Percentiles rank a stretch among this genome's conserved stretches.
Evolutionary conservation across 2,797 vertebrate genomes (phyloP).

Genomic region (Remorina albescens): DNA sequence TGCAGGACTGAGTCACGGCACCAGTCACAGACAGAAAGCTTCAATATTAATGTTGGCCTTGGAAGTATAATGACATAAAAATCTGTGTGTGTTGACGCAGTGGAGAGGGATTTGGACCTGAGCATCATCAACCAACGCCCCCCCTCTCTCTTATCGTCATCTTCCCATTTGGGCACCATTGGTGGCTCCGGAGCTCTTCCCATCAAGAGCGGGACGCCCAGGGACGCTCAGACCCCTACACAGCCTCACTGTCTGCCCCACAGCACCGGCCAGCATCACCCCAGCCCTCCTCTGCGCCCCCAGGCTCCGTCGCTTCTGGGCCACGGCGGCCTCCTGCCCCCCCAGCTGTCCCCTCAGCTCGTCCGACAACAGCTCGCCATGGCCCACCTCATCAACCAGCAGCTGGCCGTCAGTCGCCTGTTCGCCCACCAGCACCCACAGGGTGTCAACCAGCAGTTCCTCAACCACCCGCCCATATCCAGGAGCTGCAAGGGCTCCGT

Average conservation of each 20-base stretch:
- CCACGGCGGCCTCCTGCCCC: conserved; percentile 89
- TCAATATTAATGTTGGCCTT: too few species aligned
- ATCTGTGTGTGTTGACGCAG: conserved; percentile 71
- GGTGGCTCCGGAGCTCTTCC: conserved; percentile 72
- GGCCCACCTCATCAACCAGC: conserved; percentile 98
- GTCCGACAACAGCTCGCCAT: conserved; percentile 96
- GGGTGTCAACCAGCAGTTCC: conserved; percentile 86
- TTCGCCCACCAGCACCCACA: conserved; percentile 93
- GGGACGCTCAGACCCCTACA: conserved; percentile 66
- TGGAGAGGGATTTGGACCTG: conserved; percentile 94
- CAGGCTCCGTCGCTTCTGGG: conserved; percentile 90
- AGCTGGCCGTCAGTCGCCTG: conserved; percentile 95
- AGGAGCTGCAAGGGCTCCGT: conserved; percentile 87
- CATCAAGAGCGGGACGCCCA: conserved; percentile 66
- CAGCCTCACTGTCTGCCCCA: conserved; percentile 84
- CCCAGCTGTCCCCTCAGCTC: conserved; percentile 93
- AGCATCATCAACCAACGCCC: conserved; percentile 91
- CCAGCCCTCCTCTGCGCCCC: conserved; percentile 90
- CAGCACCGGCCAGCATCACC: conserved; percentile 91
- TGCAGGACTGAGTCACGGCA: too few species aligned
- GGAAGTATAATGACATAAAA: conserved; percentile 1
- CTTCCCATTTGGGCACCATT: conserved; percentile 85
- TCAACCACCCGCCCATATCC: conserved; percentile 91
- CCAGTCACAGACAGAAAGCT: too few species aligned
- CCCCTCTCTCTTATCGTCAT: conserved; percentile 80